Base-by-base conservation (phyloP, 2,888 invertebrate genomes). In the Schrankia costaestrigalis region DNA sequence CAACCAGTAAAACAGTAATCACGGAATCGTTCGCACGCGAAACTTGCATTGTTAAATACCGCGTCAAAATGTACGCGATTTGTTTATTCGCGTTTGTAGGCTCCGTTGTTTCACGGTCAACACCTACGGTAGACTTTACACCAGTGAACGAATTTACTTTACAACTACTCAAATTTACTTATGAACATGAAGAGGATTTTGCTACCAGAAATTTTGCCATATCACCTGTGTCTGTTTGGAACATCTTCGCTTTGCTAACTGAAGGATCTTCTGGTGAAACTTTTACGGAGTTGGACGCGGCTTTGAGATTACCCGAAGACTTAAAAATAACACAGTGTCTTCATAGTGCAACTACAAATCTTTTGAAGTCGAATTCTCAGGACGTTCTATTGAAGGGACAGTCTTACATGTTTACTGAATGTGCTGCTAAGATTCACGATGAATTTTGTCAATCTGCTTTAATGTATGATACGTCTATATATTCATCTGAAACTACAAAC, bases 401-500 rank as follows among this genome's bases (percentile, higher is more conserved):
- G 35, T 65, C 78, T 0, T 76, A 78, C 3, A 71, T 85, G 65
- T 84, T 85, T 30, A 66, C 75, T 0, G 81, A 84, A 36, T 62
- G 68, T 10, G 52, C 65, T 0, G 43, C 83, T 5, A 61, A 72
- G 43, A 63, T 86, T 2, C 80, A 84, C 35, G 68, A 69, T 1
- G 85, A 85, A 24, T 86, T 86, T 42, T 85, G 85, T 46, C 59
- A 78, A 46, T 70, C 83, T 1, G 85, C 84, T 0, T 50, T 57
- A 1, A 44, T 63, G 10, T 93, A 92, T 51, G 78, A 76, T 8
- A 90, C 90, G 5, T 78, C 88, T 40, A 75, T 92, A 3, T 78
- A 80, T 27, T 80, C 90, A 1, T 84, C 91, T 0, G 87, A 93
- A 63, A 90, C 92, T 37, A 73, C 68, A 3, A 87, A 90, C 9